Conservation (phyloP, 2,113 vertebrate genomes). For the Oncorhynchus nerka region DNA sequence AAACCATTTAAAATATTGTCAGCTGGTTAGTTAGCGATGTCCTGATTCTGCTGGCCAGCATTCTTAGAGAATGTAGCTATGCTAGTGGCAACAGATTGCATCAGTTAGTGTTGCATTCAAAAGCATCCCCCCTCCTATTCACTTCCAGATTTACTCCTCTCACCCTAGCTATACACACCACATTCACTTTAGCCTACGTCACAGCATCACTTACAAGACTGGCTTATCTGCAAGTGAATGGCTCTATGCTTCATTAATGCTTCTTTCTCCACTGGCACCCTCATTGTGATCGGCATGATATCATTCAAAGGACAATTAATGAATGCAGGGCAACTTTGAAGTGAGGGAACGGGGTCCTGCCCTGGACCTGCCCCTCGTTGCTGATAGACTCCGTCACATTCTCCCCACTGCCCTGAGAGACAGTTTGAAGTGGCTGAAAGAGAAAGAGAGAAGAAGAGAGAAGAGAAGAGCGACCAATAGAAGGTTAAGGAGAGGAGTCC, state of each 20-base stretch:
- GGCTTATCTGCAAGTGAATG: conserved; percentile 99
- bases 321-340: conserved; percentile 99
- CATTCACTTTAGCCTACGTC: conserved; percentile 5
- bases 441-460: conserved; percentile 91
- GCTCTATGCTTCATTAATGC: conserved; percentile 99
- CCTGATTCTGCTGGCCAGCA: too few species aligned
- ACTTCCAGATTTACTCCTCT: background rate
- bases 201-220: conserved; percentile 50
- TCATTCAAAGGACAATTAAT: conserved; percentile 99
- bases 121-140: background rate
- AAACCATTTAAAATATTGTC: too few species aligned
- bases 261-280: conserved; percentile 97
- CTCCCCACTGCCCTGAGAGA: conserved; percentile 92
- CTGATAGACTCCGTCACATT: conserved; percentile 96
- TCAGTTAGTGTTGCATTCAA: background rate
- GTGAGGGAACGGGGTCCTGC: conserved; percentile 90
- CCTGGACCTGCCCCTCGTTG: conserved; percentile 91
- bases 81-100: too few species aligned
- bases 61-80: too few species aligned
- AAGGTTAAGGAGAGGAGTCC: conserved; percentile 93
- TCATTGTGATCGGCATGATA: conserved; percentile 99
- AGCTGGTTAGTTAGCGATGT: too few species aligned
- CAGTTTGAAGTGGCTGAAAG: conserved; percentile 98
- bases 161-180: background rate
- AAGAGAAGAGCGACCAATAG: conserved; percentile 84